Conservation (phyloP, 2,797 vertebrate species). For the Danio tinwini region DNA sequence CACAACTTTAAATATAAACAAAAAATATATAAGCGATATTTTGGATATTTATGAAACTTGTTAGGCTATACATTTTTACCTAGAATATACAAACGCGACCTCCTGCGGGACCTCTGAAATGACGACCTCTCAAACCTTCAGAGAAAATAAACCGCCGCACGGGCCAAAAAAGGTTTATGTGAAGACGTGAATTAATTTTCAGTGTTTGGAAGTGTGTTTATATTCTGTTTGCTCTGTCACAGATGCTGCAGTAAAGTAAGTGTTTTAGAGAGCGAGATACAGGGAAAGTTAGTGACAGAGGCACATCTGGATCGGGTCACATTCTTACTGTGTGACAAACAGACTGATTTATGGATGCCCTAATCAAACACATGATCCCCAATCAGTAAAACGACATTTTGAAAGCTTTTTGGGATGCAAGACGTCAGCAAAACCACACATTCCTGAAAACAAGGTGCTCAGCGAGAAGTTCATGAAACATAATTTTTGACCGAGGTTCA, state of each 20-base stretch:
- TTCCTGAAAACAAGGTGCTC: constrained; percentile 21
- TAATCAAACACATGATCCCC: constrained; percentile 54
- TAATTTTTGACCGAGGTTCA: constrained; percentile 42
- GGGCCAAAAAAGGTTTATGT: constrained; percentile 57
- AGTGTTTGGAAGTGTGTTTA: constrained; percentile 66
- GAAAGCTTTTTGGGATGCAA: constrained; percentile 50
- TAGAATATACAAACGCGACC: background rate
- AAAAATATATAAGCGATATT: too few relatives aligned
- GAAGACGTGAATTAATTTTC: constrained; percentile 62
- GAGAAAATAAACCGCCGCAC: constrained; percentile 55
- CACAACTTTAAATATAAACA: too few relatives aligned
- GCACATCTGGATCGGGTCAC: constrained; percentile 62
- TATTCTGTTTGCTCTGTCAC: constrained; percentile 48
- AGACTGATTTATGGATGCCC: constrained; percentile 50
- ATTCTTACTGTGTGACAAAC: constrained; percentile 54
- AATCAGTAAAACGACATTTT: constrained; percentile 48
- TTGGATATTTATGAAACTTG: background rate
- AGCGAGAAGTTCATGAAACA: constrained; percentile 3
- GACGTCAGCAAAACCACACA: constrained; percentile 48
- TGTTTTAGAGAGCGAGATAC: constrained; percentile 39
- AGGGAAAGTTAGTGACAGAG: constrained; percentile 45
- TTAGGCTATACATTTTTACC: background rate
- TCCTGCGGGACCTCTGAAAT: background rate
- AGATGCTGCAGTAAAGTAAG: constrained; percentile 53
- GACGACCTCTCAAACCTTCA: background rate